Evolutionary conservation across 2,888 invertebrate species (phyloP).

Genomic region (Parasteatoda lunata): DNA sequence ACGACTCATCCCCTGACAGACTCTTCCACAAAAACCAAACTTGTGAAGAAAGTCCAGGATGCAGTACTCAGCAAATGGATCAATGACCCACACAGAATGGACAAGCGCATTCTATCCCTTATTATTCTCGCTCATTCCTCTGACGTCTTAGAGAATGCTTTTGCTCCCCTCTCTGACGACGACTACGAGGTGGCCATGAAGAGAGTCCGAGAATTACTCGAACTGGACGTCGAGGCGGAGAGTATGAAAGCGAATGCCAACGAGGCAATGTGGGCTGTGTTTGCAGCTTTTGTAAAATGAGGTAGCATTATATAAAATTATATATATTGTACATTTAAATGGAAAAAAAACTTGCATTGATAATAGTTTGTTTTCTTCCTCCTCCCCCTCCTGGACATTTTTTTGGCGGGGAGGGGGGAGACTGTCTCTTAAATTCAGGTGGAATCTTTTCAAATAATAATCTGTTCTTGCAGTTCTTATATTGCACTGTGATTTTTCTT

Average conservation of each 20-base stretch:
- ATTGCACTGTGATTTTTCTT: too few relatives aligned
- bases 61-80: slow-evolving; percentile 96
- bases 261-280: slow-evolving; percentile 99
- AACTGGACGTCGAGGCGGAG: slow-evolving; percentile 97
- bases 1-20: slow-evolving; percentile 99
- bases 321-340: too few relatives aligned
- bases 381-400: too few relatives aligned
- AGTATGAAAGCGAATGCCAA: slow-evolving; percentile 91
- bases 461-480: too few relatives aligned
- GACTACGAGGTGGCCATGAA: slow-evolving; percentile 99
- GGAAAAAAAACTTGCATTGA: too few relatives aligned
- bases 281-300: slow-evolving; percentile 98
- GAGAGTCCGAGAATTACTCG: slow-evolving; percentile 94
- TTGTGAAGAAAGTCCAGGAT: slow-evolving; percentile 99
- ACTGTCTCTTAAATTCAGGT: too few relatives aligned
- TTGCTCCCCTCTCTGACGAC: slow-evolving; percentile 93
- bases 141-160: slow-evolving; percentile 99
- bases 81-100: slow-evolving; percentile 97
- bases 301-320: background rate
- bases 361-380: too few relatives aligned
- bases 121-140: slow-evolving; percentile 97
- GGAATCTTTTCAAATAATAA: too few relatives aligned
- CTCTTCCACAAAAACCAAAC: slow-evolving; percentile 92
- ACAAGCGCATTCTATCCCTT: slow-evolving; percentile 92
- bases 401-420: too few relatives aligned